Percentiles rank a stretch among this genome's conserved stretches.
These are phyloP conservation scores for Adelphocoris suturalis DNA, from an alignment of 2,888 invertebrate species.

Conservation along the genomic window DNA sequence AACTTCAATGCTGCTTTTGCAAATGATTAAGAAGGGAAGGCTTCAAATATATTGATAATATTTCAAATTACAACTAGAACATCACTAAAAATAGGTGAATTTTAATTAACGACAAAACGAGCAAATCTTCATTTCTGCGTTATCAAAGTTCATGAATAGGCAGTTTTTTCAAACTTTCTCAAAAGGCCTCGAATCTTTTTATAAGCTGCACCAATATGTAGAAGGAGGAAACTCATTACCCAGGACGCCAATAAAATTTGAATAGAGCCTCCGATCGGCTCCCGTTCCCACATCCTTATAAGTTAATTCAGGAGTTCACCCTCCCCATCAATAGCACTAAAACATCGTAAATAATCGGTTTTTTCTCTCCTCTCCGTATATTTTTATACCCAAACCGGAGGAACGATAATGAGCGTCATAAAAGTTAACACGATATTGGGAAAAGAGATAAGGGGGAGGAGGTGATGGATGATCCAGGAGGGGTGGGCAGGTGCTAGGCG, in stretches of 20 bases:
- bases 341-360: constrained; percentile 39
- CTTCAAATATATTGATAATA: too few relatives aligned
- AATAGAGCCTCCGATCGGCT: constrained; percentile 47
- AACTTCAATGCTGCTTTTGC: too few relatives aligned
- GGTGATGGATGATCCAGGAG: constrained; percentile 62
- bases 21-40: too few relatives aligned
- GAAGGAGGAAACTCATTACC: constrained; percentile 11
- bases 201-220: neutral
- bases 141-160: too few relatives aligned
- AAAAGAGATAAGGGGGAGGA: constrained; percentile 38
- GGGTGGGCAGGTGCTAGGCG: constrained; percentile 48
- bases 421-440: constrained; percentile 64
- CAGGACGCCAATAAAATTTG: constrained; percentile 59
- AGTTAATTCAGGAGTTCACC: constrained; percentile 12
- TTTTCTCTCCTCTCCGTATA: constrained; percentile 40
- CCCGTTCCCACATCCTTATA: constrained; percentile 54
- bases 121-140: too few relatives aligned
- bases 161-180: neutral
- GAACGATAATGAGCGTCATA: constrained; percentile 62
- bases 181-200: neutral
- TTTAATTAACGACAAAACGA: too few relatives aligned
- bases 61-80: too few relatives aligned
- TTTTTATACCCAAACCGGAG: constrained; percentile 9
- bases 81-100: too few relatives aligned
- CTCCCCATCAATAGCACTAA: constrained; percentile 11